phyloP scores from a whole-genome alignment of 2,113 vertebrate species.

The Cyrtonyx montezumae region DNA sequence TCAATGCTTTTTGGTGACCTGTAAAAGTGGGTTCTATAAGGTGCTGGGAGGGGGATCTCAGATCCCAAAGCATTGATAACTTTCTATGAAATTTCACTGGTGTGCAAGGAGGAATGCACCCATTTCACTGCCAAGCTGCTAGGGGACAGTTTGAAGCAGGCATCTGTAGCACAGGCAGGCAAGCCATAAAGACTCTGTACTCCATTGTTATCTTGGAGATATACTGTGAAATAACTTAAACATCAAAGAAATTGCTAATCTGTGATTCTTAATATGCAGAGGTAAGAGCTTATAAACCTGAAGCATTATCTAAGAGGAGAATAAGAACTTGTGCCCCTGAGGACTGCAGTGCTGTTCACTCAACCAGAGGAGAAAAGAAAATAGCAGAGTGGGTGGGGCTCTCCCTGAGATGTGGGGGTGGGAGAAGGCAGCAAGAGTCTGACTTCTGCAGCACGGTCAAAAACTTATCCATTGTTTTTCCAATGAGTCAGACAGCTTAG shows the following conservation, averaged over 20 bases:
- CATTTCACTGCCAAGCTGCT: not conserved
- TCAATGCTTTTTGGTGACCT: not conserved
- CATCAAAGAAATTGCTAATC: not conserved
- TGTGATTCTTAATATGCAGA: not conserved
- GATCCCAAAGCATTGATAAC: not conserved
- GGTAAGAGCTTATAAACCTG: not conserved
- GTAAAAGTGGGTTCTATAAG: not conserved
- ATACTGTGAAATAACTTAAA: not conserved
- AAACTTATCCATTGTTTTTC: not conserved
- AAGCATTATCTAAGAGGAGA: not conserved
- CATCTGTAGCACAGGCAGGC: not conserved
- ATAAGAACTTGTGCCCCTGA: not conserved
- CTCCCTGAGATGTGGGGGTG: not conserved
- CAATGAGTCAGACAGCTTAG: not conserved
- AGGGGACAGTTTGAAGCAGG: not conserved
- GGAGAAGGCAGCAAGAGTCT: not conserved
- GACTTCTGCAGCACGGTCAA: not conserved
- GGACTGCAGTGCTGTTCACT: not conserved
- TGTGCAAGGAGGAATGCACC: not conserved
- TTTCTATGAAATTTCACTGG: slow-evolving; percentile 11
- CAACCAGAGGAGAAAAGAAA: slow-evolving; percentile 11
- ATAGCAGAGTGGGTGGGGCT: slow-evolving; percentile 24
- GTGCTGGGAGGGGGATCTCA: not conserved
- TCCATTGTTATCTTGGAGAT: not conserved
- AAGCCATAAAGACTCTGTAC: not conserved